A percentile compares a stretch with the other conserved stretches of the same genome.
Evolutionary conservation across 2,888 invertebrate species (phyloP).

Genomic region (Noctua comes): DNA sequence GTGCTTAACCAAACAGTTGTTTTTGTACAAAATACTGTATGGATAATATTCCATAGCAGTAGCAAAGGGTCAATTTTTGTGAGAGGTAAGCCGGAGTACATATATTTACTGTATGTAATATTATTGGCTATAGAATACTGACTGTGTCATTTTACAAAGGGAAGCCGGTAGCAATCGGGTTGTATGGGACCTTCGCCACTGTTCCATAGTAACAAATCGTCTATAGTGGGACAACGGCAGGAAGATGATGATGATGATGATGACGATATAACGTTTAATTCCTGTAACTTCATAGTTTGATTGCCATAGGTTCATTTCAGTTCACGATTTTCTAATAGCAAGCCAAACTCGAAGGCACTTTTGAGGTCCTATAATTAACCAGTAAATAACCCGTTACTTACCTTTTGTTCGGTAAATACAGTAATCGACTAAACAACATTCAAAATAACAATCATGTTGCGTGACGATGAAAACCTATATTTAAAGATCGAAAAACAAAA

Average conservation of each 20-base stretch:
- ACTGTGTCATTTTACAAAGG: too few species aligned
- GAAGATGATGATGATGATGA: not conserved
- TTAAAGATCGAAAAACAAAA: conserved; percentile 9
- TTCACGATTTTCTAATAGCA: conserved; percentile 14
- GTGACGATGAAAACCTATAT: conserved; percentile 24
- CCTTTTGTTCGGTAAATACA: conserved; percentile 18
- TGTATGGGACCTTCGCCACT: too few species aligned
- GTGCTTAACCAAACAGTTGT: not conserved
- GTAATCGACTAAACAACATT: conserved; percentile 14
- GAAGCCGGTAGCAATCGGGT: too few species aligned
- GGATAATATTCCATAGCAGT: not conserved
- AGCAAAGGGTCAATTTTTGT: too few species aligned
- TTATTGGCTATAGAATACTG: too few species aligned
- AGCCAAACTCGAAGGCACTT: not conserved
- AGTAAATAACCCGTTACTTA: conserved; percentile 5
- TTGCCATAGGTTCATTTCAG: not conserved
- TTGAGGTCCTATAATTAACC: conserved; percentile 4
- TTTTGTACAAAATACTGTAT: not conserved
- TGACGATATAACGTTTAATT: not conserved
- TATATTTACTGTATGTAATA: too few species aligned
- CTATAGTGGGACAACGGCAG: too few species aligned
- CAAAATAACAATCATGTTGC: conserved; percentile 33
- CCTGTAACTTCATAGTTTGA: not conserved
- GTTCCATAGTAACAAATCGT: not conserved
- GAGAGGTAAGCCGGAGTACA: too few species aligned